A percentile compares a stretch with the other conserved stretches of the same genome.
These are phyloP conservation scores for Muscicapa striata DNA, from an alignment of 2,797 vertebrate genomes.

Conservation along the genomic window DNA sequence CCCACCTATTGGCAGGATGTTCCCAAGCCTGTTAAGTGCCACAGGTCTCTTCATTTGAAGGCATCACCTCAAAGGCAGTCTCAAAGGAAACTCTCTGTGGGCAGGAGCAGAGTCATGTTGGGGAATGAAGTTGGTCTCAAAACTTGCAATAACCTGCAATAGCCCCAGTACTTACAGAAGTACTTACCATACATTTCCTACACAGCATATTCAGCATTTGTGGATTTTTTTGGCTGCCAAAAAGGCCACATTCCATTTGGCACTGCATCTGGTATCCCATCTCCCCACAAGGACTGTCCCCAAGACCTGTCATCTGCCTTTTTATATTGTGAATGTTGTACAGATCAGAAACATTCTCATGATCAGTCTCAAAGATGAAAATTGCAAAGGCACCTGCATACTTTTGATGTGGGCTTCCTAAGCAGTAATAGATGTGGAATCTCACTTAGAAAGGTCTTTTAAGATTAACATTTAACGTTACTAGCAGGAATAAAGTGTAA, in stretches of 20 bases:
- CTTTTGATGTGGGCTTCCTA: background rate
- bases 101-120: background rate
- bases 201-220: too few species aligned
- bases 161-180: background rate
- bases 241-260: background rate
- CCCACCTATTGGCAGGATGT: background rate
- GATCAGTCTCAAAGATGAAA: background rate
- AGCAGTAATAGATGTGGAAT: background rate
- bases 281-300: background rate
- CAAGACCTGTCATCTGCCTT: background rate
- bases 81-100: background rate
- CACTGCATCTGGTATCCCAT: background rate
- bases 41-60: background rate
- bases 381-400: background rate
- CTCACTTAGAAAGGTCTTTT: background rate
- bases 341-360: background rate
- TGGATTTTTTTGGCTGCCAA: background rate
- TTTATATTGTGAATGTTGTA: background rate
- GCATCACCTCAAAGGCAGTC: background rate
- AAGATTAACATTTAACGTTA: background rate
- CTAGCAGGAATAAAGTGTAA: background rate
- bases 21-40: background rate
- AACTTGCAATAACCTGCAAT: background rate
- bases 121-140: background rate
- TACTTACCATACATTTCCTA: background rate